A percentile compares a stretch with the other conserved stretches of the same genome.
These are phyloP conservation scores for Leptopilina myrica DNA, from an alignment of 2,888 invertebrate species.

Conservation along the genomic window DNA sequence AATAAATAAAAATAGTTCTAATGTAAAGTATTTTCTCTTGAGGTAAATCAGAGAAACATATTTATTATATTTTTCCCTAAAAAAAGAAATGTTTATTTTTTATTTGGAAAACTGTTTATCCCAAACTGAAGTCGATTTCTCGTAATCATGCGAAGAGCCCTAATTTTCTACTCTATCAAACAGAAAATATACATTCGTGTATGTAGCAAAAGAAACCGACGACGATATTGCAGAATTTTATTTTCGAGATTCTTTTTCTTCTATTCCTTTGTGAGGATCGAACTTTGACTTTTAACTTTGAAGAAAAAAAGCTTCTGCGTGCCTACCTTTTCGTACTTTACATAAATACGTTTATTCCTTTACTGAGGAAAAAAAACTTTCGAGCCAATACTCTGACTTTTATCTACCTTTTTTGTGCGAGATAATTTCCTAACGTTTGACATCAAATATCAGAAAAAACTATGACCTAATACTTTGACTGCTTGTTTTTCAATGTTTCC, in stretches of 20 bases:
- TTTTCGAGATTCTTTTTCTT: slow-evolving; percentile 48
- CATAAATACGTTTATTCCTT: slow-evolving; percentile 15
- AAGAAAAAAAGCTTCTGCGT: slow-evolving; percentile 42
- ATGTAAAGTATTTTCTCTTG: not conserved
- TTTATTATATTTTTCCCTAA: slow-evolving; percentile 24
- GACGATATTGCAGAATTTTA: slow-evolving; percentile 55
- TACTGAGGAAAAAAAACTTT: not conserved
- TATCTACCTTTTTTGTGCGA: slow-evolving; percentile 6
- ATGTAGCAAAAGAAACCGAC: slow-evolving; percentile 47
- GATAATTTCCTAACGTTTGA: slow-evolving; percentile 14
- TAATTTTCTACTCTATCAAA: slow-evolving; percentile 65
- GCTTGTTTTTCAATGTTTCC: not conserved
- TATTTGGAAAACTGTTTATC: not conserved
- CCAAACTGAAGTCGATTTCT: slow-evolving; percentile 4
- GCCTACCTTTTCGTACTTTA: slow-evolving; percentile 21
- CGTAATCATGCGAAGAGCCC: slow-evolving; percentile 58
- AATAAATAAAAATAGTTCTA: slow-evolving; percentile 35
- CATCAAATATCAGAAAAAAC: slow-evolving; percentile 2
- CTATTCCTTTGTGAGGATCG: slow-evolving; percentile 48
- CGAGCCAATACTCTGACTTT: slow-evolving; percentile 27
- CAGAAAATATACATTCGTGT: slow-evolving; percentile 52
- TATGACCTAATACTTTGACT: not conserved
- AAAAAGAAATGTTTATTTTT: slow-evolving; percentile 7
- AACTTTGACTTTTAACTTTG: slow-evolving; percentile 42
- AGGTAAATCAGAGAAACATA: not conserved